Conservation (phyloP, 2,113 vertebrate genomes). For the Erinaceus europaeus region DNA sequence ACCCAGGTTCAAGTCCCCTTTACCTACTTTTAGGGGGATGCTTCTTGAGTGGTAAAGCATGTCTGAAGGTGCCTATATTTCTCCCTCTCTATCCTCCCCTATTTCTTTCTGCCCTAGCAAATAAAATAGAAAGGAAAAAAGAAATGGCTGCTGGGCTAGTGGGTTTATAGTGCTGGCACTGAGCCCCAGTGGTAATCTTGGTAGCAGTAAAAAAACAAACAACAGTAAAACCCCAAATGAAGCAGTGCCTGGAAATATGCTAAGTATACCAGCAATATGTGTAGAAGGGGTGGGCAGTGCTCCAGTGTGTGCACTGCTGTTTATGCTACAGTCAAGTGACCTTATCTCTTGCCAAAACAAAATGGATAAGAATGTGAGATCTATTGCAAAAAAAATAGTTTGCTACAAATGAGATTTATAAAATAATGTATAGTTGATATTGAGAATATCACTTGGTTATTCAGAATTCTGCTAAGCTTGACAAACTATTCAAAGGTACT, state of each 20-base stretch:
- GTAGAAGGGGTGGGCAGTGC: not conserved
- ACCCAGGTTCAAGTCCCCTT: no score
- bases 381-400: not conserved
- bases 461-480: not conserved
- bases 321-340: not conserved
- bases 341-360: not conserved
- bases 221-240: no score
- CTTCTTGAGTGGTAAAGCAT: no score
- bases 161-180: no score
- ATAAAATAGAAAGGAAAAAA: no score
- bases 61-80: no score
- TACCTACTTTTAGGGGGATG: no score
- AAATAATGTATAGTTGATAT: not conserved
- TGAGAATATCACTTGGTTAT: not conserved
- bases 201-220: no score
- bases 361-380: not conserved
- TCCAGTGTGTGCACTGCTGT: not conserved
- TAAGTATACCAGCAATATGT: not conserved
- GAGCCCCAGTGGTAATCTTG: no score
- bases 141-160: no score
- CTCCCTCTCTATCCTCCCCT: no score
- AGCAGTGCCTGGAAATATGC: not conserved
- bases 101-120: no score
- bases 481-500: constrained; percentile 10
- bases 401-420: not conserved